A percentile compares a stretch with the other conserved stretches of the same genome.
phyloP scores from a whole-genome alignment of 2,113 vertebrate species.

The Aegithalos caudatus region DNA sequence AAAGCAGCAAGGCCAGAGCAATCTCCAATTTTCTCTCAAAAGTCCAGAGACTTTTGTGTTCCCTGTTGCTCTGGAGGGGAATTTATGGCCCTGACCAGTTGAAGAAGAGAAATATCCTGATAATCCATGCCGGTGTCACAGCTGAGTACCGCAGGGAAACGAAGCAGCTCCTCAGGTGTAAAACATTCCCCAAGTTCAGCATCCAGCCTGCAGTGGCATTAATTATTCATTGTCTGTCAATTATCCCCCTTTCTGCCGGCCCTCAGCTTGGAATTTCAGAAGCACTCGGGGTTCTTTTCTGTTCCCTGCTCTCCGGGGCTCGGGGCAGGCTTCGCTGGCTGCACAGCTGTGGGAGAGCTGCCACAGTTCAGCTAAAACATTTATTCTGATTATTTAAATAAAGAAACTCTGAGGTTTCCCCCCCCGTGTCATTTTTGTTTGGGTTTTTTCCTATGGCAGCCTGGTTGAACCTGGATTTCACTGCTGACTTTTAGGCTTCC shows the following conservation, averaged over 20 bases:
- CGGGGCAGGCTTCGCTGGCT: neutral
- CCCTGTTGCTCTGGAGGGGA: neutral
- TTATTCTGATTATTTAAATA: neutral
- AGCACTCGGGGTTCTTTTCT: fast-evolving
- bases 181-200: neutral
- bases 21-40: neutral
- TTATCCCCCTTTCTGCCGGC: neutral
- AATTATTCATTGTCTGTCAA: neutral
- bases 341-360: neutral
- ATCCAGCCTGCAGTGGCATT: neutral
- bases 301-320: neutral
- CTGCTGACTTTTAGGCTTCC: neutral
- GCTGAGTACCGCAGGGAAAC: neutral
- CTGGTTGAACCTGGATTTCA: neutral
- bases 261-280: neutral
- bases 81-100: neutral
- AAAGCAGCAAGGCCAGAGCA: neutral
- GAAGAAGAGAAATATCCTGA: neutral
- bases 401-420: neutral
- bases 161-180: neutral
- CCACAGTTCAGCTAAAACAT: neutral
- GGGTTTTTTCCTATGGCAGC: neutral
- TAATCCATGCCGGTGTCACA: neutral
- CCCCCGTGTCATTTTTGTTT: neutral
- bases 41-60: neutral